Evolutionary conservation across 2,888 invertebrate genomes (phyloP).

Genomic region (Itoplectis maculator): DNA sequence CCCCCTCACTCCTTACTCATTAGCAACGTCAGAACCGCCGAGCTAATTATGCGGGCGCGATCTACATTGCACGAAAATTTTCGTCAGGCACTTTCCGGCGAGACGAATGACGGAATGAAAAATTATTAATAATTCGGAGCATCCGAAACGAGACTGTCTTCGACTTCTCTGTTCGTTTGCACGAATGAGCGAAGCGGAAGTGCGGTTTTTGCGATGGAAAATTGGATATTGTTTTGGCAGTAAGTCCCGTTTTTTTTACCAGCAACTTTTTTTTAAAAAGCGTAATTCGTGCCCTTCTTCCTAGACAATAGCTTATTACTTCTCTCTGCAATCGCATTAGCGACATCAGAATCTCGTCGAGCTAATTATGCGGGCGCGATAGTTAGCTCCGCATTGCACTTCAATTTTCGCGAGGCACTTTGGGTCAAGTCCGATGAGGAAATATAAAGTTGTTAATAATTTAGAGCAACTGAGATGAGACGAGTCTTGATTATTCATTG

Average conservation of each 20-base stretch:
- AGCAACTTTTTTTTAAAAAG: too few relatives aligned
- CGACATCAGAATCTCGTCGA: conserved; percentile 16
- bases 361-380: conserved; percentile 41
- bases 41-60: conserved; percentile 42
- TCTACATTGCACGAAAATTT: conserved; percentile 8
- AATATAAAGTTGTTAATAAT: neutral
- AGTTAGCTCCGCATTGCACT: too few relatives aligned
- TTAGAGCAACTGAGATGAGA: neutral
- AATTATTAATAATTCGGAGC: neutral
- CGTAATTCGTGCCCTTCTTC: too few relatives aligned
- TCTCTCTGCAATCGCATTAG: conserved; percentile 51
- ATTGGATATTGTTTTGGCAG: too few relatives aligned
- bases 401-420: too few relatives aligned
- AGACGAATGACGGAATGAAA: neutral
- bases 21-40: conserved; percentile 35
- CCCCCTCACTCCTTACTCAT: conserved; percentile 45
- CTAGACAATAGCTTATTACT: conserved; percentile 9
- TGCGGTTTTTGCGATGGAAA: too few relatives aligned
- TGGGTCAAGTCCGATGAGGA: neutral
- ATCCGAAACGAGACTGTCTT: neutral
- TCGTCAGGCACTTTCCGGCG: neutral
- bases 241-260: too few relatives aligned
- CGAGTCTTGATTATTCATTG: neutral
- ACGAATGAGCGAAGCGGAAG: neutral
- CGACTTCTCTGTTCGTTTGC: neutral